Conservation (phyloP, 1,140 invertebrate genomes). For the Dendroctonus ponderosae region DNA sequence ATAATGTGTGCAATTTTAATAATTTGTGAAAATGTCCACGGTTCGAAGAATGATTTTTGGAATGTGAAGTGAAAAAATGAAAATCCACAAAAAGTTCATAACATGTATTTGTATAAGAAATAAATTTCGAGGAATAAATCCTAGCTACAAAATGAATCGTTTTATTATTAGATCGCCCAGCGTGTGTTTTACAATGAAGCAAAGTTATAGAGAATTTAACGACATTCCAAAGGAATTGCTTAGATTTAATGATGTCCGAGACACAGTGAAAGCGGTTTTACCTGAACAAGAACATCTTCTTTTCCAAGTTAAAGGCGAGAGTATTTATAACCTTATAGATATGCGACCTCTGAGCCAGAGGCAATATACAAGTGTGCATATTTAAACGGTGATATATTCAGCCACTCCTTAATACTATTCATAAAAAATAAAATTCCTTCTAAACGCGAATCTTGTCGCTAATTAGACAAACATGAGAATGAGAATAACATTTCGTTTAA, state of each 20-base stretch:
- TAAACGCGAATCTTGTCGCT: neutral
- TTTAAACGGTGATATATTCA: constrained; percentile 22
- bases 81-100: too few species aligned
- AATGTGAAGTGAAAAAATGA: too few species aligned
- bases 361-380: neutral
- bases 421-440: constrained; percentile 18
- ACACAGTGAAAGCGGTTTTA: constrained; percentile 9
- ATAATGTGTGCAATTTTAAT: too few species aligned
- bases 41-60: too few species aligned
- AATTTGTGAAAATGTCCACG: too few species aligned
- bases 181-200: neutral
- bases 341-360: neutral
- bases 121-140: too few species aligned
- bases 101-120: too few species aligned
- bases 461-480: neutral
- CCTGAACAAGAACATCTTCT: constrained; percentile 6
- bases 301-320: neutral
- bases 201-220: neutral
- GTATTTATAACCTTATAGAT: neutral
- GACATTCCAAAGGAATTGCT: neutral
- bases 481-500: too few species aligned
- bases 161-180: too few species aligned
- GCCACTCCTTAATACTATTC: constrained; percentile 14
- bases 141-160: too few species aligned
- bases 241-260: neutral